Percentiles rank a stretch among this genome's conserved stretches.
Conservation (phyloP, 1,140 invertebrate genomes). For the Drosophila triauraria region DNA sequence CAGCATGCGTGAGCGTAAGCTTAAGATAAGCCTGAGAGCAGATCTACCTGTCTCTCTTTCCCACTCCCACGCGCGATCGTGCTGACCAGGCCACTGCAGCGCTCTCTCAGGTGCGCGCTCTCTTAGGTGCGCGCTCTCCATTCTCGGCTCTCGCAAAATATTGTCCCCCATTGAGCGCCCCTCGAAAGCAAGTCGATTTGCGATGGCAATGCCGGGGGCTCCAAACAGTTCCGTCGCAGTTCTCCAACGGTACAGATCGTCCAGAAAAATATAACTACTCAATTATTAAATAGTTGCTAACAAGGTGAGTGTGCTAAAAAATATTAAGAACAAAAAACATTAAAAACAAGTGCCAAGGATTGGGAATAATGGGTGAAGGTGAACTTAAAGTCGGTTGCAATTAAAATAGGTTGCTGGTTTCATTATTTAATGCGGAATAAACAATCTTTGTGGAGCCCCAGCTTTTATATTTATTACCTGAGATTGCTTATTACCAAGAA, state of each 20-base stretch:
- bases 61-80: conserved; percentile 27
- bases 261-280: conserved; percentile 35
- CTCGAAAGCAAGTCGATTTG: conserved; percentile 50
- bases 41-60: background rate
- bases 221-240: conserved; percentile 65
- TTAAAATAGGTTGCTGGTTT: conserved; percentile 2
- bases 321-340: background rate
- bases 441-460: conserved; percentile 6
- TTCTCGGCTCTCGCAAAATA: conserved; percentile 21
- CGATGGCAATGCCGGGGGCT: conserved; percentile 44
- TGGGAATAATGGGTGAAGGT: conserved; percentile 14
- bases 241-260: conserved; percentile 56
- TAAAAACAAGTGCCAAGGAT: conserved; percentile 25
- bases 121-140: conserved; percentile 22
- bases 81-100: conserved; percentile 29
- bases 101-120: conserved; percentile 20
- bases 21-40: conserved; percentile 11
- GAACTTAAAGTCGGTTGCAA: conserved; percentile 20
- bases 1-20: conserved; percentile 11
- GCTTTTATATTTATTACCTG: conserved; percentile 26
- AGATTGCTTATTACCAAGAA: conserved; percentile 17
- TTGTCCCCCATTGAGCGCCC: conserved; percentile 6
- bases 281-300: conserved; percentile 60
- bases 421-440: conserved; percentile 17
- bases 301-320: conserved; percentile 55